These are phyloP conservation scores for Pangasius sanitwongsei DNA, from an alignment of 2,797 vertebrate species.

Conservation along the genomic window DNA sequence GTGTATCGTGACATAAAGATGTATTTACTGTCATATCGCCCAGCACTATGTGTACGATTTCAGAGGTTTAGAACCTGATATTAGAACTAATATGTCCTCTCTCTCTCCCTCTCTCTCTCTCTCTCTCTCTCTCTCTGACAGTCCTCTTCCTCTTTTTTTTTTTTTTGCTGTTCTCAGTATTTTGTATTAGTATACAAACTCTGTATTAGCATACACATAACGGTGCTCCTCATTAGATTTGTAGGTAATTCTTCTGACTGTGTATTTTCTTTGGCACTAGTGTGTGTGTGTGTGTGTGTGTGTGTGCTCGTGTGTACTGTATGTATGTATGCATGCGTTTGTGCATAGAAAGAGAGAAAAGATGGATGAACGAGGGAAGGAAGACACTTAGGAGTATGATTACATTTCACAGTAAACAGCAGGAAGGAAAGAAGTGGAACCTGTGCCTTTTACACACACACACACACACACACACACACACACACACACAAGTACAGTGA, in stretches of 20 bases:
- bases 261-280: not conserved
- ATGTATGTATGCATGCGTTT: slow-evolving; percentile 20
- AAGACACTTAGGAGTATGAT: slow-evolving; percentile 71
- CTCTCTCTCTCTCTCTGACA: not conserved
- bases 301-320: too few species aligned
- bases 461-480: slow-evolving; percentile 35
- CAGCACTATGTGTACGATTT: too few species aligned
- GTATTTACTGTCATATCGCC: too few species aligned
- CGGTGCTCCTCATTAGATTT: not conserved
- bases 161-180: not conserved
- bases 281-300: not conserved
- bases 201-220: not conserved
- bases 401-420: slow-evolving; percentile 72
- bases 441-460: slow-evolving; percentile 51
- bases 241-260: not conserved
- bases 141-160: not conserved
- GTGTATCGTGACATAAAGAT: not conserved
- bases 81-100: not conserved
- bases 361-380: slow-evolving; percentile 69
- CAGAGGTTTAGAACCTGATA: not conserved
- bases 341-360: slow-evolving; percentile 20
- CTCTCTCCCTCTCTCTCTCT: not conserved
- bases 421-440: slow-evolving; percentile 69
- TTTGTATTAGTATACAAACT: not conserved
- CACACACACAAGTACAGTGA: slow-evolving; percentile 11